Conservation (phyloP, 2,113 vertebrate genomes). For the Lophura nycthemera region DNA sequence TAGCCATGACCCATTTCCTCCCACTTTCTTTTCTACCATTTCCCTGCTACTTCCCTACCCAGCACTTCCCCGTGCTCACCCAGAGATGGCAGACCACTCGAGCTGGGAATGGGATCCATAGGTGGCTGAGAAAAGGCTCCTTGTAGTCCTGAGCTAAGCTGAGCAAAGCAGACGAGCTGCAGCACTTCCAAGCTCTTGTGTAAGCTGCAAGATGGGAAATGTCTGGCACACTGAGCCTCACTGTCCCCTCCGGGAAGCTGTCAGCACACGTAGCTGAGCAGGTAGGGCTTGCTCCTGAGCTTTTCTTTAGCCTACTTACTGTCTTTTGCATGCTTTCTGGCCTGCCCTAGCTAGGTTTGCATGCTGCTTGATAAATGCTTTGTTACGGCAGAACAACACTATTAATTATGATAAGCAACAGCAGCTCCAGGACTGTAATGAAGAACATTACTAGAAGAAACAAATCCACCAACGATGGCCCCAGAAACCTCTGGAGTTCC, state of each 20-base stretch:
- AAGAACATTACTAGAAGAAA: not conserved
- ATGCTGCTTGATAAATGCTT: fast-evolving
- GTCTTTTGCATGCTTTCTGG: not conserved
- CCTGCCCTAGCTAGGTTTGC: not conserved
- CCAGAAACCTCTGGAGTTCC: not conserved
- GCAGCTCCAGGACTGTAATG: not conserved
- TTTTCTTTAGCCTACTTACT: not conserved
- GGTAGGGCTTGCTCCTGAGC: not conserved
- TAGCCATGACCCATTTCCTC: not conserved
- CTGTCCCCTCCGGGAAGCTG: fast-evolving
- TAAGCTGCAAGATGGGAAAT: fast-evolving
- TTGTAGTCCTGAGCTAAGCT: not conserved
- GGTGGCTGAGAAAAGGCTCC: not conserved
- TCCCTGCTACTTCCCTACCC: not conserved
- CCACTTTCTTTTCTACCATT: not conserved
- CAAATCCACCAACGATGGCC: not conserved
- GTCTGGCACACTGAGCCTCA: not conserved
- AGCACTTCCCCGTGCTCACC: slow-evolving; percentile 7
- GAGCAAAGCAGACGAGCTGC: fast-evolving
- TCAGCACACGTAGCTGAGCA: not conserved
- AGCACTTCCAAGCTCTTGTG: not conserved
- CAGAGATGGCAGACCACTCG: fast-evolving
- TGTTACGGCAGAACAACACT: not conserved
- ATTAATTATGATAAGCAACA: fast-evolving
- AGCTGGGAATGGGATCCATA: not conserved